phyloP scores from a whole-genome alignment of 2,888 invertebrate species.

The Thelaira solivaga region DNA sequence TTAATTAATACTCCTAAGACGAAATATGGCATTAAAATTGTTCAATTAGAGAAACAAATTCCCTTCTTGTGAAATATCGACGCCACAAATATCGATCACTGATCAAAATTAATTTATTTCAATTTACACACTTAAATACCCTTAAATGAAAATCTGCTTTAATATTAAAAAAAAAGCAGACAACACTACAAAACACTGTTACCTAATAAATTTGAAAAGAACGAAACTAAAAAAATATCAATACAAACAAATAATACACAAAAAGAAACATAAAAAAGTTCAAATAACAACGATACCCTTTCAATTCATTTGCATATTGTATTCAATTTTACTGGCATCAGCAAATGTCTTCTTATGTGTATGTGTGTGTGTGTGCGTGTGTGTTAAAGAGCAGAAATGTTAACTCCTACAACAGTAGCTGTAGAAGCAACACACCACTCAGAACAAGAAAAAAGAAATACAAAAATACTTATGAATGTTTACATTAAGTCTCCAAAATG shows the following conservation, averaged over 20 bases:
- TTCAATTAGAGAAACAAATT: too few species aligned
- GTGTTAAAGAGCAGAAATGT: conserved; percentile 3
- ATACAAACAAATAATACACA: conserved; percentile 15
- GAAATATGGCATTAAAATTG: too few species aligned
- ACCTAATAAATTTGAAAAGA: conserved; percentile 25
- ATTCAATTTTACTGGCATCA: not conserved
- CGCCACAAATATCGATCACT: conserved; percentile 52
- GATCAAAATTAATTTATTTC: conserved; percentile 65
- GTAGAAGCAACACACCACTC: conserved; percentile 12
- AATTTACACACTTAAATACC: conserved; percentile 58
- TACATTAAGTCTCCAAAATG: conserved; percentile 32
- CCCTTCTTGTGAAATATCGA: too few species aligned
- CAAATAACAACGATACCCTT: conserved; percentile 53
- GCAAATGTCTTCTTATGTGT: not conserved
- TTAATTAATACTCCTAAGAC: too few species aligned
- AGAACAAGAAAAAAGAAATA: not conserved
- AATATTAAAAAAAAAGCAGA: not conserved
- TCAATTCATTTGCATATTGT: conserved; percentile 52
- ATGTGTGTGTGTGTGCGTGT: not conserved
- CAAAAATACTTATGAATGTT: not conserved
- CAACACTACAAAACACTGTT: not conserved
- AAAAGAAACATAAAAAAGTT: conserved; percentile 27
- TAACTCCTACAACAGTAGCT: conserved; percentile 43
- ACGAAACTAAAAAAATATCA: conserved; percentile 13
- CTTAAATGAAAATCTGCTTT: conserved; percentile 10